A percentile compares a stretch with the other conserved stretches of the same genome.
These are phyloP conservation scores for Malurus cyaneus DNA, from an alignment of 2,113 vertebrate species.

Conservation along the genomic window DNA sequence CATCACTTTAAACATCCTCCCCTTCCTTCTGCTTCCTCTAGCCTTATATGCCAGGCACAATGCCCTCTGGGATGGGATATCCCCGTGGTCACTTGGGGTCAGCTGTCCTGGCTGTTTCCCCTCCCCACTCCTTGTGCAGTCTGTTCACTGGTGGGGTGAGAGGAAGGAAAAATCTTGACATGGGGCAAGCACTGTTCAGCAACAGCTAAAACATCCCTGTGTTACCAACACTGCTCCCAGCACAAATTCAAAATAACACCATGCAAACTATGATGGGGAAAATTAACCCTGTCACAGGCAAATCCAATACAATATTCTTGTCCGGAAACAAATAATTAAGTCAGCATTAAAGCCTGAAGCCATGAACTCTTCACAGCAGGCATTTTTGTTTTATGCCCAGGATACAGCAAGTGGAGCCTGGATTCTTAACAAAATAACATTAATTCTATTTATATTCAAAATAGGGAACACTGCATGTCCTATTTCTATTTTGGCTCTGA, in stretches of 20 bases:
- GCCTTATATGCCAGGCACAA: not conserved
- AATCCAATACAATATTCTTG: not conserved
- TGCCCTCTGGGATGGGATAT: not conserved
- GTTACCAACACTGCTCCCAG: not conserved
- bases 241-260: not conserved
- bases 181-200: accelerated
- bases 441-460: constrained; percentile 42
- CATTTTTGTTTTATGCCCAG: not conserved
- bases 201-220: not conserved
- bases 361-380: not conserved
- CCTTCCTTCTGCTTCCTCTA: not conserved
- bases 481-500: constrained; percentile 39
- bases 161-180: not conserved
- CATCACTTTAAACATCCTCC: accelerated
- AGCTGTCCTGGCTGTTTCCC: not conserved
- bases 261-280: not conserved
- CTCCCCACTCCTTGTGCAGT: not conserved
- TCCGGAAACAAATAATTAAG: not conserved
- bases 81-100: not conserved
- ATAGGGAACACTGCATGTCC: not conserved
- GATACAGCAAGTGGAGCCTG: not conserved
- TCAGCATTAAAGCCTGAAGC: not conserved
- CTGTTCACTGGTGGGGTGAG: accelerated
- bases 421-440: constrained; percentile 21
- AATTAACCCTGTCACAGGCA: not conserved